A percentile compares a stretch with the other conserved stretches of the same genome.
Evolutionary conservation across 2,113 vertebrate species (phyloP).

Genomic region (Narcine bancroftii): DNA sequence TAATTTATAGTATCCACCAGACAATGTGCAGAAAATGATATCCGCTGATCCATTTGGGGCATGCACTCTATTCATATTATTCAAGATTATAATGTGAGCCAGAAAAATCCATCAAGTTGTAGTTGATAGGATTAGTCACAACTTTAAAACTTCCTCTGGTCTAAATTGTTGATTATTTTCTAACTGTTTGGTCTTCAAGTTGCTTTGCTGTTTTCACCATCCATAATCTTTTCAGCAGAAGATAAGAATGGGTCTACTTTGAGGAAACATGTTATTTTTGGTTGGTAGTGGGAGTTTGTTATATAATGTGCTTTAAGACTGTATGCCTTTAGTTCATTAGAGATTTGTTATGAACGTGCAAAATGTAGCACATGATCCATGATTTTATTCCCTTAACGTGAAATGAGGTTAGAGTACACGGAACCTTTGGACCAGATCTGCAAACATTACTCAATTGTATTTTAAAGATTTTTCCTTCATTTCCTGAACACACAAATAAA

Average conservation of each 20-base stretch:
- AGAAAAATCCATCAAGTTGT: neutral
- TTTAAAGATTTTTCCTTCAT: neutral
- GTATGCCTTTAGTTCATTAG: neutral
- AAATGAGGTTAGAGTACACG: neutral
- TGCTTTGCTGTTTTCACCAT: neutral
- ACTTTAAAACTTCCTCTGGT: too few species aligned
- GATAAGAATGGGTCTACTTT: neutral
- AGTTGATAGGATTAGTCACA: neutral
- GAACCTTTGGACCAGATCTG: neutral
- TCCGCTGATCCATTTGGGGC: neutral
- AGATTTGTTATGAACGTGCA: neutral
- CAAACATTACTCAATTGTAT: neutral
- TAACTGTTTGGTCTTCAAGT: too few species aligned
- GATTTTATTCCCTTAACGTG: neutral
- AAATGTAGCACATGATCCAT: neutral
- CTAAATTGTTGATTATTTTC: too few species aligned
- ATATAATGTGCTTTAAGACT: neutral
- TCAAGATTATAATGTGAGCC: neutral
- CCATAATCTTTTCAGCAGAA: neutral
- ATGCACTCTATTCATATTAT: too few species aligned
- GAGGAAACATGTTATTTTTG: neutral
- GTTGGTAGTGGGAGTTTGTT: neutral
- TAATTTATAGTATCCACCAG: neutral
- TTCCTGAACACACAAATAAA: neutral
- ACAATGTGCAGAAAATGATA: neutral